These are phyloP conservation scores for Pollenia labialis DNA, from an alignment of 2,888 invertebrate genomes.

Conservation along the genomic window DNA sequence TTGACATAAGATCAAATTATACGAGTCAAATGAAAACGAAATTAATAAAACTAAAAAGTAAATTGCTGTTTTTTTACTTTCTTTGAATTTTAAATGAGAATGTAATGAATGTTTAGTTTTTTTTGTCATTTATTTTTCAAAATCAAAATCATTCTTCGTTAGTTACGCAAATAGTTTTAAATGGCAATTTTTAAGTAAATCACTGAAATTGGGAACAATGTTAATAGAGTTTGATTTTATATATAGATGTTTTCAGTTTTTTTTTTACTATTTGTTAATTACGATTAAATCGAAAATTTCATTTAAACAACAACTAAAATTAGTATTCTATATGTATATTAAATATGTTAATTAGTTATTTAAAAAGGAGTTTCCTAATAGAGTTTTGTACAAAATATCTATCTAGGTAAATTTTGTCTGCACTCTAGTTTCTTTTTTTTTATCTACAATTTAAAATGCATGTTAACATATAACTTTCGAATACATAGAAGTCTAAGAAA, in stretches of 20 bases:
- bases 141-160: conserved; percentile 67
- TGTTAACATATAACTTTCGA: conserved; percentile 34
- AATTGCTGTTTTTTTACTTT: neutral
- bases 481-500: no score
- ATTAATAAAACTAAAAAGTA: conserved; percentile 34
- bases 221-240: conserved; percentile 74
- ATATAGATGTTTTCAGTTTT: conserved; percentile 54
- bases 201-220: conserved; percentile 84
- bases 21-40: conserved; percentile 13
- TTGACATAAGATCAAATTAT: conserved; percentile 18
- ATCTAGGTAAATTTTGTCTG: conserved; percentile 4
- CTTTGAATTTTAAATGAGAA: conserved; percentile 48
- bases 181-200: conserved; percentile 75
- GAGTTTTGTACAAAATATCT: conserved; percentile 22
- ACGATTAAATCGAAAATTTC: conserved; percentile 68
- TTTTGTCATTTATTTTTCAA: conserved; percentile 22
- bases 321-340: conserved; percentile 52
- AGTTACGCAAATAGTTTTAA: conserved; percentile 55
- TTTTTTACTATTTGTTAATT: conserved; percentile 23
- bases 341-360: conserved; percentile 26
- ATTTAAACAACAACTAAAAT: conserved; percentile 69
- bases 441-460: conserved; percentile 33
- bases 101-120: conserved; percentile 49
- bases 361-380: neutral
- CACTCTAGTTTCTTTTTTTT: conserved; percentile 8